Percentiles rank a stretch among this genome's conserved stretches.
Conservation (phyloP, 2,888 invertebrate genomes). For the Drosophila incognita region DNA sequence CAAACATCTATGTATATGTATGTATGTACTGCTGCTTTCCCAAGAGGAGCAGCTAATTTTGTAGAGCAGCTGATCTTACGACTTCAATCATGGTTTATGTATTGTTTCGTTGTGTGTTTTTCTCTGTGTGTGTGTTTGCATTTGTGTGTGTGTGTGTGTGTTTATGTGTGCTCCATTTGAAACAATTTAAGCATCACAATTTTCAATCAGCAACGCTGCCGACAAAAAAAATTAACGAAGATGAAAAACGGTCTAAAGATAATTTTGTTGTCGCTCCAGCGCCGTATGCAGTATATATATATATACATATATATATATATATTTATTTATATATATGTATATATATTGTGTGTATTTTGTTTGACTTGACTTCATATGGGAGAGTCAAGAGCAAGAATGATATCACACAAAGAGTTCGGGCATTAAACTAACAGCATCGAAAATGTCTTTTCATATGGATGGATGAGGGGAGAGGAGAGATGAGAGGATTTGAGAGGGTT, state of each 20-base stretch:
- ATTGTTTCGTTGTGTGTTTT: conserved; percentile 20
- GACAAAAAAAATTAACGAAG: conserved; percentile 13
- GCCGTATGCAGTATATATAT: background rate
- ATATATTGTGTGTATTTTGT: conserved; percentile 21
- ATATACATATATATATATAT: background rate
- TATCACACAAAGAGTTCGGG: conserved; percentile 8
- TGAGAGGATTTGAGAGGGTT: conserved; percentile 4
- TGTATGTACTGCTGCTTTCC: background rate
- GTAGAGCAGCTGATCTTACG: conserved; percentile 28
- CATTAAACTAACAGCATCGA: conserved; percentile 20
- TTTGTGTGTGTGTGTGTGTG: conserved; percentile 5
- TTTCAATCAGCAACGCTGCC: conserved; percentile 65
- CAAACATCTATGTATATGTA: background rate
- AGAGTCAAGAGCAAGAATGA: conserved; percentile 13
- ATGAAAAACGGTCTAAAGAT: conserved; percentile 46
- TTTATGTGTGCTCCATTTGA: conserved; percentile 52
- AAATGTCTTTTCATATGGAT: background rate
- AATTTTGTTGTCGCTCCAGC: conserved; percentile 39
- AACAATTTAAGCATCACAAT: conserved; percentile 68
- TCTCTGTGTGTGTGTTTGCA: background rate
- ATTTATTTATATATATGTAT: conserved; percentile 10
- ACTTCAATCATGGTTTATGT: conserved; percentile 55
- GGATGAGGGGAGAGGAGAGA: background rate
- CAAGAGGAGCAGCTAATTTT: background rate
- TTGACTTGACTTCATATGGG: conserved; percentile 11